Percentiles rank a stretch among this genome's conserved stretches.
phyloP scores from a whole-genome alignment of 1,140 invertebrate genomes.

The Vanessa tameamea region DNA sequence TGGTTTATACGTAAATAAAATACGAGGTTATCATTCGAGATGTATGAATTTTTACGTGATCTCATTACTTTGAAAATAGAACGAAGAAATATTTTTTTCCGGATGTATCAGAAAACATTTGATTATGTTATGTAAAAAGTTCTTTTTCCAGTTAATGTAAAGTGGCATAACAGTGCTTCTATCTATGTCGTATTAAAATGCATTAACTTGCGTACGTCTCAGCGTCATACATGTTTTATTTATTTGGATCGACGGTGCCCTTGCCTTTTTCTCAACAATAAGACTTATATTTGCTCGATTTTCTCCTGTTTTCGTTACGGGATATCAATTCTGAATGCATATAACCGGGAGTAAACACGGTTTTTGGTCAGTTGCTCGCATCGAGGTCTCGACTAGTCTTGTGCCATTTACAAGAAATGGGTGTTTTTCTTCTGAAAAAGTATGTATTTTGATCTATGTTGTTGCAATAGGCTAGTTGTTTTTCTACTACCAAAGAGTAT shows the following conservation, averaged over 20 bases:
- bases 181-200: slow-evolving; percentile 62
- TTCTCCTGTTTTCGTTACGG: slow-evolving; percentile 41
- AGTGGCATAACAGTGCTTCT: slow-evolving; percentile 40
- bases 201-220: slow-evolving; percentile 61
- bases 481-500: too few relatives aligned
- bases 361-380: slow-evolving; percentile 52
- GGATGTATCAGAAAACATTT: background rate
- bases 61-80: background rate
- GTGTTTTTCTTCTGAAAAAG: slow-evolving; percentile 57
- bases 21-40: too few relatives aligned
- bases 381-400: slow-evolving; percentile 38
- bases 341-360: slow-evolving; percentile 53
- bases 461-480: background rate
- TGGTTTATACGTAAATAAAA: too few relatives aligned
- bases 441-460: slow-evolving; percentile 38
- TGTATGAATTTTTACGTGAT: too few relatives aligned
- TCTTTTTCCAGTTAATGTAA: slow-evolving; percentile 24
- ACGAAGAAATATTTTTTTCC: background rate
- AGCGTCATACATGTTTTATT: slow-evolving; percentile 66
- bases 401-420: slow-evolving; percentile 49
- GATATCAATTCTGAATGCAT: slow-evolving; percentile 54
- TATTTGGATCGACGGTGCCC: slow-evolving; percentile 49
- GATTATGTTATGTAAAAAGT: slow-evolving; percentile 5
- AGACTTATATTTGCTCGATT: slow-evolving; percentile 41
- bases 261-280: slow-evolving; percentile 42